A percentile compares a stretch with the other conserved stretches of the same genome.
These are phyloP conservation scores for Pimephales promelas DNA, from an alignment of 2,113 vertebrate genomes.

Conservation along the genomic window DNA sequence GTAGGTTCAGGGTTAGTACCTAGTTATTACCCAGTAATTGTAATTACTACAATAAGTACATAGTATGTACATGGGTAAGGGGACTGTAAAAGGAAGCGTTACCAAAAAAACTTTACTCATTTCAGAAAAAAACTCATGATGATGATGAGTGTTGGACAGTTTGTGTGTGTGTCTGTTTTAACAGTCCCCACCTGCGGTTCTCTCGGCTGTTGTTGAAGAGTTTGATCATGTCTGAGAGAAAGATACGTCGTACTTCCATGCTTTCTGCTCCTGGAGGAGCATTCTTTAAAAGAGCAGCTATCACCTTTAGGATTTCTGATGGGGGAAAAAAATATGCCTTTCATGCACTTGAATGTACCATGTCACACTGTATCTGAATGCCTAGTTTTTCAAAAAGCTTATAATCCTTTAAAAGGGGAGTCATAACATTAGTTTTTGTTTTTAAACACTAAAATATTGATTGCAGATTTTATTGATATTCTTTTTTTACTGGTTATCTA, in stretches of 20 bases:
- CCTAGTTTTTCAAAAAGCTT: neutral
- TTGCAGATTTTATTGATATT: neutral
- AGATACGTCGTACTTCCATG: slow-evolving; percentile 90
- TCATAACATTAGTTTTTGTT: neutral
- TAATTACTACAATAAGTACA: too few species aligned
- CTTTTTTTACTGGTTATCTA: neutral
- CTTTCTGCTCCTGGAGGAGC: slow-evolving; percentile 82
- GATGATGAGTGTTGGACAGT: neutral
- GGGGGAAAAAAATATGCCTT: neutral
- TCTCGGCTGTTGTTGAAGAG: slow-evolving; percentile 98
- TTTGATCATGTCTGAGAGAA: slow-evolving; percentile 99
- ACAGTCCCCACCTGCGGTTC: slow-evolving; percentile 87
- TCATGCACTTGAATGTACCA: slow-evolving; percentile 1
- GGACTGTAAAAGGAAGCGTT: too few species aligned
- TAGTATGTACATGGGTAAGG: too few species aligned
- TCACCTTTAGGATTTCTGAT: slow-evolving; percentile 94
- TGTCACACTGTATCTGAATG: neutral
- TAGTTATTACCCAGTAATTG: too few species aligned
- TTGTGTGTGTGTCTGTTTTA: too few species aligned
- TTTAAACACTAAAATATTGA: neutral
- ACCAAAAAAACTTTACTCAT: slow-evolving; percentile 2
- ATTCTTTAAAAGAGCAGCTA: slow-evolving; percentile 89
- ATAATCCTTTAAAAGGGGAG: neutral
- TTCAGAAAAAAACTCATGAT: neutral
- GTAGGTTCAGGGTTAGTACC: too few species aligned